Evolutionary conservation across 92 coral and sea anemone species (phyloP).

Genomic region (Porites lobata): DNA sequence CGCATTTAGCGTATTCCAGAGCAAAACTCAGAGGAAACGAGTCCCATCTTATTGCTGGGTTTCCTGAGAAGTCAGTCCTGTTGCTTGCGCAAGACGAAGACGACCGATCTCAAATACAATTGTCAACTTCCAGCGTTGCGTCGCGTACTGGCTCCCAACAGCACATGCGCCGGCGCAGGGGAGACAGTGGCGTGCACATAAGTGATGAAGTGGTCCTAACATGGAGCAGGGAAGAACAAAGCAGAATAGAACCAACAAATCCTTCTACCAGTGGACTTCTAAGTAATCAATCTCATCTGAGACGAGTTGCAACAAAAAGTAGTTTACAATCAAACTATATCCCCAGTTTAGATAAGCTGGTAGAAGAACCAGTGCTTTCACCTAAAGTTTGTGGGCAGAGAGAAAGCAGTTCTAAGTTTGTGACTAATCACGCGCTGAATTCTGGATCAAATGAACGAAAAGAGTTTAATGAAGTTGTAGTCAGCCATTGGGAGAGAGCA

Average conservation of each 20-base stretch:
- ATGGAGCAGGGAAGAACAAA: constrained; percentile 28
- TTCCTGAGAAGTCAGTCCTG: constrained; percentile 44
- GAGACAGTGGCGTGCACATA: constrained; percentile 38
- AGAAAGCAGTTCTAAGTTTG: too few species aligned
- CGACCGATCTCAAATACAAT: constrained; percentile 7
- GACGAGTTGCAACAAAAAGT: constrained; percentile 34
- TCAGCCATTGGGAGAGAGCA: constrained; percentile 31
- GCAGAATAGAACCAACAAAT: background rate
- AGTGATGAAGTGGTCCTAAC: constrained; percentile 7
- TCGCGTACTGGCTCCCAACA: constrained; percentile 6
- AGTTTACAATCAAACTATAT: constrained; percentile 43
- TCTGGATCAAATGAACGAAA: constrained; percentile 6
- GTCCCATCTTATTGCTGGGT: constrained; percentile 15
- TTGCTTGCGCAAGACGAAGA: constrained; percentile 42
- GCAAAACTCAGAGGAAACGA: background rate
- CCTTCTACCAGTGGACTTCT: background rate
- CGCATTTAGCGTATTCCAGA: background rate
- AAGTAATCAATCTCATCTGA: constrained; percentile 1
- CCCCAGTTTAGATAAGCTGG: constrained; percentile 27
- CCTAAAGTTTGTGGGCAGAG: background rate
- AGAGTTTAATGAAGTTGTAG: constrained; percentile 29
- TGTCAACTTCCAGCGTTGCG: constrained; percentile 27
- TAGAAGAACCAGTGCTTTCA: constrained; percentile 23
- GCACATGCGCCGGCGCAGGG: constrained; percentile 5
- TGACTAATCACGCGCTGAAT: background rate